Evolutionary conservation across 2,113 vertebrate species (phyloP), one percentile per base, ranked within the genome.

Genomic region (Mustelus asterias): DNA sequence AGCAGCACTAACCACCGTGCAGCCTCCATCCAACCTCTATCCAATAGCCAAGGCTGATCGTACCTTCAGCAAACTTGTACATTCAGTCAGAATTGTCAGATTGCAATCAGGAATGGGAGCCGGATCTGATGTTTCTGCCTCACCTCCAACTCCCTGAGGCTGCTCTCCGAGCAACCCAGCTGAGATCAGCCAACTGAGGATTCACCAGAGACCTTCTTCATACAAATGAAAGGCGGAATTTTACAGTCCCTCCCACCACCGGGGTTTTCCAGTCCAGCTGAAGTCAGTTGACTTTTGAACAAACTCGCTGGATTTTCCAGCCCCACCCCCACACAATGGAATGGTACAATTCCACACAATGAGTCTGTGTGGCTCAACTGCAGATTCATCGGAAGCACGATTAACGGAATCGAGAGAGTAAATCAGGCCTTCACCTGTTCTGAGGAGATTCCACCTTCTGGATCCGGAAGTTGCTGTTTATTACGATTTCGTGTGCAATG

Each of bases 391-490:
- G 16, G 89, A 16, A 20, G 33, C 8, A n/a, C 63, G 54, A 1
- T 29, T 96, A 94, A 41, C 9, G 22, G 96, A 94, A 65, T 22
- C 22, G 6, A 37, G 33, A 65, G 41, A 44, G 33, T 93, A 93
- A 93, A 22, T 65, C 65, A 37, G 60, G 13, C 60, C 89, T 37
- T 93, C 97, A 97, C 97, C 98, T 98, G 97, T 97, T 90, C 3
- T 96, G 96, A 48, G 97, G 96, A 29, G 97, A 96, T 69, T 76
- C 96, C 95, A n/a, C 96, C 26, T 97, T 97, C 96, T 96, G 97
- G 93, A 96, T 94, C 78, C 93, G 95, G 96, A 97, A 97, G 96
- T 97, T 97, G 72, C 37, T 22, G 69, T 97, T 97, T 96, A 97
- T 96, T 18, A 97, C 96, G n/a, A 96, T 97, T 96, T 97, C 95